Evolutionary conservation across 2,797 vertebrate species (phyloP).

Genomic region (Fringilla coelebs): DNA sequence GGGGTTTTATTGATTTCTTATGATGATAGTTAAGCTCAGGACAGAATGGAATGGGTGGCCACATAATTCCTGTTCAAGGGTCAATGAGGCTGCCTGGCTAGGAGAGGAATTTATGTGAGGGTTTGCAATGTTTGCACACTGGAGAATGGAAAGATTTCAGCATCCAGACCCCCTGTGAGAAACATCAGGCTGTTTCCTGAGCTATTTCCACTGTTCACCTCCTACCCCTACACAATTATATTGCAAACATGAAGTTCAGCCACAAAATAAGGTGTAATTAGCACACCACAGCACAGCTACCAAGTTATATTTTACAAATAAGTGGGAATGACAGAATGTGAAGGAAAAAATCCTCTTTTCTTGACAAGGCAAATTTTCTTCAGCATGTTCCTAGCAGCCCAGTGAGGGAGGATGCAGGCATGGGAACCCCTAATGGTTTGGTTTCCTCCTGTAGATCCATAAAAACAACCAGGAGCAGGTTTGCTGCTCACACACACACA

Average conservation of each 20-base stretch:
- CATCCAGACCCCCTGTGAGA: background rate
- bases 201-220: background rate
- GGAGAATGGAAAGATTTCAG: background rate
- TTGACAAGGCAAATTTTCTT: background rate
- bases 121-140: background rate
- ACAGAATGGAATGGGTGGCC: background rate
- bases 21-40: background rate
- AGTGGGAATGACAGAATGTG: background rate
- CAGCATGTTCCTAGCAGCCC: background rate
- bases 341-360: background rate
- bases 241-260: background rate
- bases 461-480: background rate
- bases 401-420: background rate
- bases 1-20: background rate
- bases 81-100: background rate
- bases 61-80: background rate
- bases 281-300: background rate
- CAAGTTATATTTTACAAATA: background rate
- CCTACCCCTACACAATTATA: background rate
- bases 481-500: background rate
- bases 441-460: background rate
- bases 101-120: background rate
- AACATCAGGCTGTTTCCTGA: background rate
- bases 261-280: background rate
- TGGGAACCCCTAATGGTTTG: background rate